phyloP scores from a whole-genome alignment of 2,113 vertebrate species.

The Tonatia bakeri region DNA sequence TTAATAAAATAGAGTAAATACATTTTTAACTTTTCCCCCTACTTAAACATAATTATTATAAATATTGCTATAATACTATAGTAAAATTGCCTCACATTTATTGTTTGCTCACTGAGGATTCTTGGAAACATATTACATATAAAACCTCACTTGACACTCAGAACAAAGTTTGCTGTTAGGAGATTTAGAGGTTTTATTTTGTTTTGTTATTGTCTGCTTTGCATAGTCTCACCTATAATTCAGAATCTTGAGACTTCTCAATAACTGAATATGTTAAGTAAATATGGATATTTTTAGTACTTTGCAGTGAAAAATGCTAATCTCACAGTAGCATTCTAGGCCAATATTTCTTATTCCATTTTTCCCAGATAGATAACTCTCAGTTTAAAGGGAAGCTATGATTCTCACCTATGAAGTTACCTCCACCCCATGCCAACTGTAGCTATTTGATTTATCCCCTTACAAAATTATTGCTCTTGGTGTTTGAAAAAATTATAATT shows the following conservation, averaged over 20 bases:
- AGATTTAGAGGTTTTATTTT: not conserved
- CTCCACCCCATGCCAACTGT: not conserved
- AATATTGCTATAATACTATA: not conserved
- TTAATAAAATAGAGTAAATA: not conserved
- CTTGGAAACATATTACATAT: not conserved
- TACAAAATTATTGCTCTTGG: not conserved
- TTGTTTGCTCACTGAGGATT: not conserved
- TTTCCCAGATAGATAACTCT: not conserved
- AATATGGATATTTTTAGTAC: not conserved
- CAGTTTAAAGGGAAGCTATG: not conserved
- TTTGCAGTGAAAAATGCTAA: not conserved
- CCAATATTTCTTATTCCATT: not conserved
- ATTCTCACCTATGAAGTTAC: not conserved
- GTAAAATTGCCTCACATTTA: not conserved
- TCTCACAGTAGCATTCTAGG: not conserved
- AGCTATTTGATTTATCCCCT: not conserved
- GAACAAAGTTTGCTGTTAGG: not conserved
- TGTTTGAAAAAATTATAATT: not conserved
- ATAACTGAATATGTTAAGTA: not conserved
- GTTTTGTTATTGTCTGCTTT: constrained; percentile 5
- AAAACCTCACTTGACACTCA: not conserved
- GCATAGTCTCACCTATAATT: not conserved
- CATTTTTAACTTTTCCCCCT: not conserved
- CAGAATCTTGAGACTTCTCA: not conserved
- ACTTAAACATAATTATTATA: not conserved